Conservation (phyloP, 2,113 vertebrate genomes). For the Gobius niger region DNA sequence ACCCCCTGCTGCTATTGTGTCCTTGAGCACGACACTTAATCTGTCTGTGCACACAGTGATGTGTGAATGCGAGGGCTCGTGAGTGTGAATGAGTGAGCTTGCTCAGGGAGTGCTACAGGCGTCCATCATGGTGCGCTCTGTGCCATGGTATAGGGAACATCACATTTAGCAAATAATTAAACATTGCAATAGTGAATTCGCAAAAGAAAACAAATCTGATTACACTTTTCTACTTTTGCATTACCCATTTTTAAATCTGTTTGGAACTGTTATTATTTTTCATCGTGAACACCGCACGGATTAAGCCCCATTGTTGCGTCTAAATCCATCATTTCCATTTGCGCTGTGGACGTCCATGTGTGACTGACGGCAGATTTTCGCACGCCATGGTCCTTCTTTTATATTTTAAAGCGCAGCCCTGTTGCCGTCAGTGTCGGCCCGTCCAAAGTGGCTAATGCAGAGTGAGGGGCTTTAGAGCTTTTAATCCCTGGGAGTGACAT, state of each 20-base stretch:
- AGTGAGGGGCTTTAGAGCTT: constrained; percentile 44
- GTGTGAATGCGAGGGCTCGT: background rate
- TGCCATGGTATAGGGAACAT: too few species aligned
- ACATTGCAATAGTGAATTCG: too few species aligned
- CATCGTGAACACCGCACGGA: too few species aligned
- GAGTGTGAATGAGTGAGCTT: background rate
- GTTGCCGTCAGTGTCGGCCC: constrained; percentile 30
- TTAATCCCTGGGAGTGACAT: constrained; percentile 66
- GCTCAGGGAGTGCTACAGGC: too few species aligned
- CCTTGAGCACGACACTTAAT: background rate
- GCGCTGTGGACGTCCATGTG: background rate
- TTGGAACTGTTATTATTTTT: too few species aligned
- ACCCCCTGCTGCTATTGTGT: background rate
- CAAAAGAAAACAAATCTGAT: too few species aligned
- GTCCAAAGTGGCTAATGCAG: constrained; percentile 42
- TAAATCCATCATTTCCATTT: background rate
- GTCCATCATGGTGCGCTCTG: too few species aligned
- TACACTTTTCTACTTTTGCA: too few species aligned
- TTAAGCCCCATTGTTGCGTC: background rate
- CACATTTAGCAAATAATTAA: too few species aligned
- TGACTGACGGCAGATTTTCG: background rate
- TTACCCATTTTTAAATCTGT: too few species aligned
- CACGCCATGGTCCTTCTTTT: background rate
- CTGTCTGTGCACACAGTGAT: background rate
- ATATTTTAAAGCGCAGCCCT: background rate